These are phyloP conservation scores for Odocoileus hemionus DNA, from an alignment of 2,113 vertebrate species.

Conservation along the genomic window DNA sequence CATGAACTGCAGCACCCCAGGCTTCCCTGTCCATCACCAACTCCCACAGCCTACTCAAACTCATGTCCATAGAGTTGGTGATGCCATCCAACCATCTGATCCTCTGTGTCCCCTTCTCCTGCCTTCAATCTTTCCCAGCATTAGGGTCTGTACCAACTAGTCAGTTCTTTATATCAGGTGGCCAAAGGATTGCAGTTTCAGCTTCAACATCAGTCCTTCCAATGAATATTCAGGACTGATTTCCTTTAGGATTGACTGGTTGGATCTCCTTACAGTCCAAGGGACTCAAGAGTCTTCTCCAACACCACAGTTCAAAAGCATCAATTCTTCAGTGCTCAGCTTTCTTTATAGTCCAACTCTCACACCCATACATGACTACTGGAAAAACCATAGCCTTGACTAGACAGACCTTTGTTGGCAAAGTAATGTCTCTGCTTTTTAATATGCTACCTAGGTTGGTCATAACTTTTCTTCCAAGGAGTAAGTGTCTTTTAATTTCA, in stretches of 20 bases:
- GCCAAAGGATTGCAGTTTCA: neutral
- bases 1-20: neutral
- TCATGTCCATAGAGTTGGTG: neutral
- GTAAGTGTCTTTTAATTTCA: neutral
- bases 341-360: neutral
- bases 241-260: neutral
- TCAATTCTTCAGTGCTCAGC: neutral
- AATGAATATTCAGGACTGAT: neutral
- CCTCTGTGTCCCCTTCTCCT: neutral
- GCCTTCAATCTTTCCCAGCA: neutral
- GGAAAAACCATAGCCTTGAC: neutral
- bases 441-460: neutral
- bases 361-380: neutral
- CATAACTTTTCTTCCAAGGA: neutral
- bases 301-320: neutral
- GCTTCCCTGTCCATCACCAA: neutral
- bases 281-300: neutral
- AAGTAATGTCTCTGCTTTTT: neutral
- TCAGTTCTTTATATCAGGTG: neutral
- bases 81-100: neutral
- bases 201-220: neutral
- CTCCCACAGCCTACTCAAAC: neutral
- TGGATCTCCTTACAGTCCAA: neutral
- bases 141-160: neutral
- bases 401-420: fast-evolving